Percentiles rank a stretch among this genome's conserved stretches.
These are phyloP conservation scores for Phalacrocorax aristotelis DNA, from an alignment of 2,113 vertebrate genomes.

Conservation along the genomic window DNA sequence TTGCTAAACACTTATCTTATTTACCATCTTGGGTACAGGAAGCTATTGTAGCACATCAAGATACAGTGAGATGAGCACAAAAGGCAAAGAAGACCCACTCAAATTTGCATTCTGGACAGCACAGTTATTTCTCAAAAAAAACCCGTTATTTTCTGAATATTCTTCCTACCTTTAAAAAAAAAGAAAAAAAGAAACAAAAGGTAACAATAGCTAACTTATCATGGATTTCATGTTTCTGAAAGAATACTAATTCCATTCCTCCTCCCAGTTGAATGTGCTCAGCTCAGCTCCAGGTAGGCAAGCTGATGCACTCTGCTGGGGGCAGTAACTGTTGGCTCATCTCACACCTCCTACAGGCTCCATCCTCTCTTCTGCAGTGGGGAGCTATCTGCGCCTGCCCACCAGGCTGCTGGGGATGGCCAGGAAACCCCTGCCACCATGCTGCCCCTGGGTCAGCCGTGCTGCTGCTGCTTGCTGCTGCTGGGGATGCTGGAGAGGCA, in stretches of 20 bases:
- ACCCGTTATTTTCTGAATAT: neutral
- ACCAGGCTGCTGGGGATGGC: neutral
- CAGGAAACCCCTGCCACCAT: accelerated
- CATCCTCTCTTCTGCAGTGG: neutral
- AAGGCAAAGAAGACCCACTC: neutral
- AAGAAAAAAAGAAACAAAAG: no score
- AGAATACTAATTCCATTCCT: neutral
- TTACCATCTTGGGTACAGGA: neutral
- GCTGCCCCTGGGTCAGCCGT: accelerated
- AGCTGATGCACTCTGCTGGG: accelerated
- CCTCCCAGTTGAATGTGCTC: accelerated
- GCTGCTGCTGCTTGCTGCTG: neutral
- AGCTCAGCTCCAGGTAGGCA: neutral
- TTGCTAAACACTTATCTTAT: neutral
- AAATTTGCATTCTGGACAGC: neutral
- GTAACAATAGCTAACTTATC: neutral
- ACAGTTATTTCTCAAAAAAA: neutral
- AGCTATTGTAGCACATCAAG: neutral
- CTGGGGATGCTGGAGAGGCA: neutral
- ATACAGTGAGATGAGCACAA: neutral
- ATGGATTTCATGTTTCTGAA: neutral
- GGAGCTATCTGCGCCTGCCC: neutral
- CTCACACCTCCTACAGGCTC: neutral
- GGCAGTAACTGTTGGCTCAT: neutral
- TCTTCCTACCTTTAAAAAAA: neutral